phyloP scores from a whole-genome alignment of 2,797 vertebrate genomes.

The Enteromius fasciolatus region DNA sequence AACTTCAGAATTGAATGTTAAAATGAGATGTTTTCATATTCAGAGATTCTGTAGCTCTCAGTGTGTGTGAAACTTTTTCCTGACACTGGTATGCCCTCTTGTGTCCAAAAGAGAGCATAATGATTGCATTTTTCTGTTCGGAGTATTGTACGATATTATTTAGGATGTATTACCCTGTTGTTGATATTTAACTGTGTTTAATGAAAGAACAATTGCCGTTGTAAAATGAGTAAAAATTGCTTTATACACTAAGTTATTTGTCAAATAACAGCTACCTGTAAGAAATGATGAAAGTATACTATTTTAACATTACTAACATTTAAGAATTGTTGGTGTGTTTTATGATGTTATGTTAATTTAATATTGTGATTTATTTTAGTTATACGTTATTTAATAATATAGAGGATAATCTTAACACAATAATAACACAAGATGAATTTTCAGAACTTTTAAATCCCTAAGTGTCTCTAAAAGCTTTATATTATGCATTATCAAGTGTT shows the following conservation, averaged over 20 bases:
- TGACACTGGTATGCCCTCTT: constrained; percentile 24
- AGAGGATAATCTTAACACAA: background rate
- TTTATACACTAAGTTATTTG: background rate
- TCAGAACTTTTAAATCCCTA: background rate
- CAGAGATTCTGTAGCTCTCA: background rate
- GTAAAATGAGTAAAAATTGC: background rate
- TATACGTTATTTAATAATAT: background rate
- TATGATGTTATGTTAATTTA: background rate
- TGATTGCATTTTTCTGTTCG: background rate
- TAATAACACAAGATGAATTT: background rate
- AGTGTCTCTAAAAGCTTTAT: background rate
- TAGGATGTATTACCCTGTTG: background rate
- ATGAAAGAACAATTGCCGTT: background rate
- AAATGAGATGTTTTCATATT: background rate
- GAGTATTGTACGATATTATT: background rate
- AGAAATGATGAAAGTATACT: too few relatives aligned
- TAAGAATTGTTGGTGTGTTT: background rate
- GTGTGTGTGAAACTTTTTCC: background rate
- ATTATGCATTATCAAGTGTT: background rate
- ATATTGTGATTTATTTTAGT: background rate
- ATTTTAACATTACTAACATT: too few relatives aligned
- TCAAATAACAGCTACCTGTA: background rate
- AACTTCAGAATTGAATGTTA: background rate
- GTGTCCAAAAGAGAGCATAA: constrained; percentile 7
- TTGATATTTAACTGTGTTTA: background rate